Base-by-base conservation (phyloP, 23 tunicate species). In the Clavelina lepadiformis region DNA sequence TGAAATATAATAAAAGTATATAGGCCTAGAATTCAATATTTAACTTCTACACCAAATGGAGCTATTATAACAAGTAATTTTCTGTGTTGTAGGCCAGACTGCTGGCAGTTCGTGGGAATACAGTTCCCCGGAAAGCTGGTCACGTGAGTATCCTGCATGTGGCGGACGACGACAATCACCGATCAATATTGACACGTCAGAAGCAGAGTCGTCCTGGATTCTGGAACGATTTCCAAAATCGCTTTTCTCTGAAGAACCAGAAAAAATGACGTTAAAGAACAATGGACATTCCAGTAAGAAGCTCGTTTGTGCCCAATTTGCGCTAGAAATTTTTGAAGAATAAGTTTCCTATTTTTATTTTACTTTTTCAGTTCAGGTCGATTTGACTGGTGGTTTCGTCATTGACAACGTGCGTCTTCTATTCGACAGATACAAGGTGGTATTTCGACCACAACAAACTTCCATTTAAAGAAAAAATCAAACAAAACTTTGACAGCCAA, bases 121-220 rank as follows among this genome's bases (percentile, higher is more conserved):
- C n/a, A n/a, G n/a, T n/a, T n/a, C n/a, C n/a, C 64, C 64, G 35
- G 35, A 13, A 6, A 58, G 11, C 31, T 58, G 64, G 64, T 13
- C n/a, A 23, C 6, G 31, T 5, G 31, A 58, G 36, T 58, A 29
- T 23, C 64, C 64, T 28, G 13, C 31, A 4, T 58, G 64, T 28
- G n/a, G 31, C 64, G 64, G 21, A 7, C 5, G 31, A 4, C 33
- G 29, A 27, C 81, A 75, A 46, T 75, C 81, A 2, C 81, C 81
- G 11, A 75, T 75, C 11, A 33, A 47, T 28, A 46, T 75, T 22
- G 28, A 20, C 4, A 38, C 61, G 0, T 1, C 30, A 15, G 61
- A 63, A 6, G 81, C 81, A 4, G 46, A 25, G 27, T n/a, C 33
- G 25, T 34, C 63, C 1, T 28, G 50, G 0, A 3, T 29, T 25